These are phyloP conservation scores for Diaphora mendica DNA, from an alignment of 2,888 invertebrate genomes.

Conservation along the genomic window DNA sequence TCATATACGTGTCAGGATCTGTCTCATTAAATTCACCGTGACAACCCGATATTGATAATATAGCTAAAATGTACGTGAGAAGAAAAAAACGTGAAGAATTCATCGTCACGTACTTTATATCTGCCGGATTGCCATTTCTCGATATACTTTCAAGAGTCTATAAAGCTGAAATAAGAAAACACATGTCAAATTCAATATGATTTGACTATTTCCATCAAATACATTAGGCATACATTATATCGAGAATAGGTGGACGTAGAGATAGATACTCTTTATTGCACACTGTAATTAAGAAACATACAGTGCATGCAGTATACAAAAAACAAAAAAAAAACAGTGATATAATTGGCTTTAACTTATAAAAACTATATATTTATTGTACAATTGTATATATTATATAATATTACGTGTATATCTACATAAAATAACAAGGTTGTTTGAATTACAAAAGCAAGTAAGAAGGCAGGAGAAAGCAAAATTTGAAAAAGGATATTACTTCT, in stretches of 20 bases:
- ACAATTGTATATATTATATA: too few relatives aligned
- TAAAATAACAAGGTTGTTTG: too few relatives aligned
- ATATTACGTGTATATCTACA: too few relatives aligned
- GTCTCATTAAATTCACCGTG: constrained; percentile 61
- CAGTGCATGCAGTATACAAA: too few relatives aligned
- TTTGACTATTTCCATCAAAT: background rate
- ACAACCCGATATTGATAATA: constrained; percentile 60
- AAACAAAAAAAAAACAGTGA: too few relatives aligned
- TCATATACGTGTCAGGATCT: constrained; percentile 72
- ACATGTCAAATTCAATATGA: background rate
- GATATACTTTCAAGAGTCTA: constrained; percentile 30
- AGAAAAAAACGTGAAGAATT: constrained; percentile 53
- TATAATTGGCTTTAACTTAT: too few relatives aligned
- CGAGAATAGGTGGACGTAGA: too few relatives aligned
- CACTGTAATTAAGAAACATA: too few relatives aligned
- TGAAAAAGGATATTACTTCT: background rate
- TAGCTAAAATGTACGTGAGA: constrained; percentile 52
- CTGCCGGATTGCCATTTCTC: constrained; percentile 63
- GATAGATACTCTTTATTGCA: too few relatives aligned
- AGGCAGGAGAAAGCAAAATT: background rate
- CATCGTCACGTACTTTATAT: constrained; percentile 67
- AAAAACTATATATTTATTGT: too few relatives aligned
- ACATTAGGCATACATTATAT: too few relatives aligned
- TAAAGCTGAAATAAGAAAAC: constrained; percentile 33
- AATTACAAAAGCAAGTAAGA: background rate